Conservation (phyloP, 2,113 vertebrate species). For the Oncorhynchus masou region DNA sequence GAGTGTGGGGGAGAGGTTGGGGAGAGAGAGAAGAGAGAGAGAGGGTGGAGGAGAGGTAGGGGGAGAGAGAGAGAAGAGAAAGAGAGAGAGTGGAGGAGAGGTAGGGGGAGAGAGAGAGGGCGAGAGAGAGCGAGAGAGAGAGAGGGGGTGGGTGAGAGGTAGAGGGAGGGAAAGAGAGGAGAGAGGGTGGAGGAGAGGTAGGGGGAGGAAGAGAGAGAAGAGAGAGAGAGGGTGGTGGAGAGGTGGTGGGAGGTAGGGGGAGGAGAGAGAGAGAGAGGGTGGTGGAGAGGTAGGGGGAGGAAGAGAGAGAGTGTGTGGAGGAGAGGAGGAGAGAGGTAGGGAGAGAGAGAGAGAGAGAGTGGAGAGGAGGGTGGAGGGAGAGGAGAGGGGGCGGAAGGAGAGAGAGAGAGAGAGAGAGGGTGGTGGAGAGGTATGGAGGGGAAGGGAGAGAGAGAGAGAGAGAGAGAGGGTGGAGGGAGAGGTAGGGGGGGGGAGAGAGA, state of each 20-base stretch:
- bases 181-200: no score
- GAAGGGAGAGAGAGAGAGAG: fast-evolving
- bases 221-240: fast-evolving
- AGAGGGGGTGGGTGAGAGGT: fast-evolving
- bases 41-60: no score
- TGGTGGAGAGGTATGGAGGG: fast-evolving
- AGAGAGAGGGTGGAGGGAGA: fast-evolving
- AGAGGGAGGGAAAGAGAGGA: fast-evolving
- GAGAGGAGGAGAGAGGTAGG: fast-evolving
- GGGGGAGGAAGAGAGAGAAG: no score
- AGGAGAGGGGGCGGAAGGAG: fast-evolving
- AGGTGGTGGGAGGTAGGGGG: fast-evolving
- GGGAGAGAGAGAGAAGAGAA: no score
- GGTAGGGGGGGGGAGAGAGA: fast-evolving
- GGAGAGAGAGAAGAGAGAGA: no score
- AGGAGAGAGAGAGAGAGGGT: fast-evolving
- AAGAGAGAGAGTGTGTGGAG: no score
- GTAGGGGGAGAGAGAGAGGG: fast-evolving
- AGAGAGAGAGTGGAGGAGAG: fast-evolving
- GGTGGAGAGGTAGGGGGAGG: no score
- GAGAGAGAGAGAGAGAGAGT: fast-evolving
- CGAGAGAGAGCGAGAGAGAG: no score
- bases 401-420: no score
- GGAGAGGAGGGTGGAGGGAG: fast-evolving
- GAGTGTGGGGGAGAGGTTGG: no score